Conservation (phyloP, 2,113 vertebrate genomes). For the Campylomormyrus tamandua region DNA sequence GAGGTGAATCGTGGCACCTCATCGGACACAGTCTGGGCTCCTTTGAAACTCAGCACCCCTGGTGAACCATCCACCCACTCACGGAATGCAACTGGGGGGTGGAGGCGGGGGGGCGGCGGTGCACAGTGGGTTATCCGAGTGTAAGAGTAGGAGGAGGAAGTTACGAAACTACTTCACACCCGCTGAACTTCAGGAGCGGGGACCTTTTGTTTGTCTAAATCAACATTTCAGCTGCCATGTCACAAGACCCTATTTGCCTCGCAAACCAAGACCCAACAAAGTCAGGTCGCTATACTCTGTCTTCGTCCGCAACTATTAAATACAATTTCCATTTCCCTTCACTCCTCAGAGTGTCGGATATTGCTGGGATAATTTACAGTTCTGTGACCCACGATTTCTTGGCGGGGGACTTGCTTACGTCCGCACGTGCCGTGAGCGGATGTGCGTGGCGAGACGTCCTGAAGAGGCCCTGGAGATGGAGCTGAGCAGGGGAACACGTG, state of each 20-base stretch:
- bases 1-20: not conserved
- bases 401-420: not conserved
- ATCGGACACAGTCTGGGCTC: not conserved
- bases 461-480: not conserved
- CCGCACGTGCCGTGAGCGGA: not conserved
- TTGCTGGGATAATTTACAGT: not conserved
- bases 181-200: not conserved
- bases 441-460: not conserved
- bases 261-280: not conserved
- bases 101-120: not conserved
- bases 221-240: not conserved
- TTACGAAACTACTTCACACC: not conserved
- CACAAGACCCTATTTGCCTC: not conserved
- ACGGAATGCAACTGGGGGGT: not conserved
- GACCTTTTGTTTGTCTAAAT: not conserved
- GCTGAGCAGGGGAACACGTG: not conserved
- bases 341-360: not conserved
- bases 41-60: not conserved
- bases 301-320: not conserved
- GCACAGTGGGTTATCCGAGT: no score
- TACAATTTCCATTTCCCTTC: not conserved
- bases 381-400: not conserved
- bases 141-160: not conserved
- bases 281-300: not conserved
- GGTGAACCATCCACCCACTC: slow-evolving; percentile 12